Evolutionary conservation across 2,113 vertebrate species (phyloP).

Genomic region (Notiomystis cincta): DNA sequence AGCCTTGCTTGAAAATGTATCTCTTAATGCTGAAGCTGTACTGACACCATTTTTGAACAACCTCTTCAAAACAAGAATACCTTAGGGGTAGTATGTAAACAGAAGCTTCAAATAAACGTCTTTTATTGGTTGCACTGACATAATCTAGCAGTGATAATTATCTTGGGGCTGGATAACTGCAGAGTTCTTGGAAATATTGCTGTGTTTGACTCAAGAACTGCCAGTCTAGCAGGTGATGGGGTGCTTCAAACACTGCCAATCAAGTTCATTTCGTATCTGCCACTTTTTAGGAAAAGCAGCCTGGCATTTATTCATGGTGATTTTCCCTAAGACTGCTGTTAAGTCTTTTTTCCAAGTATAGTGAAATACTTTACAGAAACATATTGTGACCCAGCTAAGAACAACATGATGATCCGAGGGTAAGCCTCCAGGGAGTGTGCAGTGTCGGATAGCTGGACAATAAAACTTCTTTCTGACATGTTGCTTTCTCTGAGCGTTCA

Average conservation of each 20-base stretch:
- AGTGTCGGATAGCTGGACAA: background rate
- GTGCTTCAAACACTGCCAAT: background rate
- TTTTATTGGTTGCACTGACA: background rate
- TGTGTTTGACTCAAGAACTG: background rate
- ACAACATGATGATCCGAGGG: fast-evolving
- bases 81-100: background rate
- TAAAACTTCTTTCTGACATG: background rate
- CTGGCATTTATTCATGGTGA: background rate
- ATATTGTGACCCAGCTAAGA: background rate
- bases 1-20: background rate
- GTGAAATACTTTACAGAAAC: background rate
- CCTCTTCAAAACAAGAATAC: background rate
- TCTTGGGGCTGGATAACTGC: background rate
- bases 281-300: background rate
- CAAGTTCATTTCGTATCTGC: background rate
- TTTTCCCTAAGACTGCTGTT: background rate
- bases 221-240: background rate
- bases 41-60: background rate
- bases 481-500: background rate
- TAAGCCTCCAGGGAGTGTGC: background rate
- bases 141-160: background rate
- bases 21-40: background rate
- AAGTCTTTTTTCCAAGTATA: background rate
- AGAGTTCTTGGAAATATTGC: background rate
- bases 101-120: background rate